phyloP scores from a whole-genome alignment of 1,140 invertebrate species.

The Apis mellifera region DNA sequence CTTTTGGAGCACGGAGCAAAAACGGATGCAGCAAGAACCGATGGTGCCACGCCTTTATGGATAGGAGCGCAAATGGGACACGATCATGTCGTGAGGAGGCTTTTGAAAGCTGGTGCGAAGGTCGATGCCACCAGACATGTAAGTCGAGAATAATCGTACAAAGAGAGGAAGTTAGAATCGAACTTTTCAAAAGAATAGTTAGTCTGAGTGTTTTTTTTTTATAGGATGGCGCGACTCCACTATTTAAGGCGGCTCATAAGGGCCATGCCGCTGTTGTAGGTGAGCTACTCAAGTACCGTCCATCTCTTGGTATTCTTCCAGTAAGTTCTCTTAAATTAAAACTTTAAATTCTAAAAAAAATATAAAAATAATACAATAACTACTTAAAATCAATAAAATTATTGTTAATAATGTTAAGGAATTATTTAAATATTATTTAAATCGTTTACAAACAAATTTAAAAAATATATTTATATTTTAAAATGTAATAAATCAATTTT shows the following conservation, averaged over 20 bases:
- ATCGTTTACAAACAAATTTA: background rate
- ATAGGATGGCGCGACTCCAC: slow-evolving; percentile 93
- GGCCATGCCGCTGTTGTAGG: slow-evolving; percentile 93
- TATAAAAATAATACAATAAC: background rate
- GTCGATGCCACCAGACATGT: slow-evolving; percentile 92
- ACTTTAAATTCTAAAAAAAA: background rate
- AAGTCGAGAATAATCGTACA: slow-evolving; percentile 64
- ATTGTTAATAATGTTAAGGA: background rate
- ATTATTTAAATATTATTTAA: background rate
- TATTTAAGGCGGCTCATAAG: slow-evolving; percentile 97
- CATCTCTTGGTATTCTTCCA: slow-evolving; percentile 89
- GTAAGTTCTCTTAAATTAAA: slow-evolving; percentile 82
- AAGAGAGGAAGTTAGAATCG: slow-evolving; percentile 3
- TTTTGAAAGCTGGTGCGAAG: slow-evolving; percentile 89
- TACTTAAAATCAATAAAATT: background rate
- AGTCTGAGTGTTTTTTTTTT: slow-evolving; percentile 63
- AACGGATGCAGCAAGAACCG: slow-evolving; percentile 87
- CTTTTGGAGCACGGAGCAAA: slow-evolving; percentile 87
- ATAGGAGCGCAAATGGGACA: slow-evolving; percentile 97
- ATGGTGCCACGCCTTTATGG: slow-evolving; percentile 95
- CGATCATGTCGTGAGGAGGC: slow-evolving; percentile 88
- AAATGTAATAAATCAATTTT: background rate
- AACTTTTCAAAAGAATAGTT: slow-evolving; percentile 10
- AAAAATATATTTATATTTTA: background rate
- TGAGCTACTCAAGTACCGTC: slow-evolving; percentile 91